Conservation (phyloP, 2,888 invertebrate genomes). For the Belgica antarctica region DNA sequence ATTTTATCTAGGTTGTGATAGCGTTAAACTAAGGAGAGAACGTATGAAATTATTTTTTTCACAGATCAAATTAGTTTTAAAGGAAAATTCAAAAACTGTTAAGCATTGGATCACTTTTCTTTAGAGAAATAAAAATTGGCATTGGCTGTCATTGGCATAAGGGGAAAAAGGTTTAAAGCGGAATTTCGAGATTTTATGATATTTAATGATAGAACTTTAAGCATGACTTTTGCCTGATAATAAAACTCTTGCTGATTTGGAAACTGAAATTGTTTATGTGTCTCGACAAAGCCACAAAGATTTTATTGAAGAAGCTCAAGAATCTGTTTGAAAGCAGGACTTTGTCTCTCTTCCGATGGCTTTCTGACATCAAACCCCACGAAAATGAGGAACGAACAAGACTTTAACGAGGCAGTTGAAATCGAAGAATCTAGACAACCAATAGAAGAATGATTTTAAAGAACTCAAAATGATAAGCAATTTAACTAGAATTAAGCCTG, state of each 20-base stretch:
- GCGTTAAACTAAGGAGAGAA: not conserved
- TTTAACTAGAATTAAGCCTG: no score
- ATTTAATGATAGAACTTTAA: not conserved
- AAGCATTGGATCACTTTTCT: no score
- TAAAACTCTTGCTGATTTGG: no score
- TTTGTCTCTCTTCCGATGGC: not conserved
- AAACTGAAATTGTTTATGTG: no score
- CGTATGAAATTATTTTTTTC: constrained; percentile 18
- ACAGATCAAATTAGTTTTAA: not conserved
- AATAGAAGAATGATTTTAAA: not conserved
- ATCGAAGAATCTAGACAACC: not conserved
- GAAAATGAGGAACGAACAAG: not conserved
- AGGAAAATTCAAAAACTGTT: not conserved
- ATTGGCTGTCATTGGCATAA: not conserved
- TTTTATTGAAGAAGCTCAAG: no score
- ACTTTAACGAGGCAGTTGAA: not conserved
- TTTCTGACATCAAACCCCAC: no score
- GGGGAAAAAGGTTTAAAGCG: not conserved
- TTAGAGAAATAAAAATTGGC: no score
- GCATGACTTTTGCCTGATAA: not conserved
- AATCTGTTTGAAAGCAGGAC: no score
- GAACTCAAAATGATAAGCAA: not conserved
- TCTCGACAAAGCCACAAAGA: no score
- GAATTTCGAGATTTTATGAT: not conserved
- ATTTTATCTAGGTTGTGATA: constrained; percentile 27